phyloP scores from a whole-genome alignment of 1,140 invertebrate species.

The Ceratoteleas bidentatus region DNA sequence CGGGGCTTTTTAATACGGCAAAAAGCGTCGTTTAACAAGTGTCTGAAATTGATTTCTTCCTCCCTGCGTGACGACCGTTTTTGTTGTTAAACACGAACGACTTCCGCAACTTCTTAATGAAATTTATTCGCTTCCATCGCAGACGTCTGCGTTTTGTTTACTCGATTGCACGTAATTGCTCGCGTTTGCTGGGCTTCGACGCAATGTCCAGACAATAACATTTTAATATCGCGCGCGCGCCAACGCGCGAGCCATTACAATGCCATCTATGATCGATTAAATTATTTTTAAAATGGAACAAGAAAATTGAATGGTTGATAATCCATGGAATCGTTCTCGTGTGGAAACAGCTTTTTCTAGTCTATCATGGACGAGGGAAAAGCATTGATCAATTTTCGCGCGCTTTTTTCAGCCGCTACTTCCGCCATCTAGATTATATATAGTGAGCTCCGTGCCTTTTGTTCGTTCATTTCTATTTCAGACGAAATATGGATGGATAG shows the following conservation, averaged over 20 bases:
- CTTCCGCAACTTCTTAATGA: not conserved
- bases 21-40: constrained; percentile 10
- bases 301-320: not conserved
- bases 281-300: constrained; percentile 5
- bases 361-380: not conserved
- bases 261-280: not conserved
- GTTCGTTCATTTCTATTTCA: too few relatives aligned
- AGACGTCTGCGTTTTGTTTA: not conserved
- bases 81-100: not conserved
- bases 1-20: constrained; percentile 4
- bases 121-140: not conserved
- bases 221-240: not conserved
- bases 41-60: constrained; percentile 2
- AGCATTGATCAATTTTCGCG: not conserved
- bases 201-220: not conserved
- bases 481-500: too few relatives aligned
- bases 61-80: not conserved
- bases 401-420: not conserved
- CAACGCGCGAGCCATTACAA: not conserved
- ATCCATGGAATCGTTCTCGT: not conserved
- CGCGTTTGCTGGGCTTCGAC: not conserved
- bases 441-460: too few relatives aligned
- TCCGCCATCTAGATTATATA: not conserved
- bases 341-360: not conserved
- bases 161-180: not conserved